phyloP scores from a whole-genome alignment of 2,888 invertebrate genomes.

The Aproaerema taeniolella region DNA sequence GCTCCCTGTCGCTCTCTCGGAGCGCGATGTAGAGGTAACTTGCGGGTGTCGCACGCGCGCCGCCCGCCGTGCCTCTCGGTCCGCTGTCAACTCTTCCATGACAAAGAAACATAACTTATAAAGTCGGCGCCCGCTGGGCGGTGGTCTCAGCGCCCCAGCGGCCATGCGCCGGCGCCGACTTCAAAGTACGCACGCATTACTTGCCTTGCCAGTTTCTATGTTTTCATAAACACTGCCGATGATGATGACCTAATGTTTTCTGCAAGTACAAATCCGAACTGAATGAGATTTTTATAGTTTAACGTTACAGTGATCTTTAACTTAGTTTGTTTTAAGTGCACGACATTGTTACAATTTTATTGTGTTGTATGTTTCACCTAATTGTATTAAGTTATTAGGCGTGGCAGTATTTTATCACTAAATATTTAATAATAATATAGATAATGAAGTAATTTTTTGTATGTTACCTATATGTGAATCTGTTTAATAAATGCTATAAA shows the following conservation, averaged over 20 bases:
- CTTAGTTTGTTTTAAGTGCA: conserved; percentile 73
- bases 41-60: neutral
- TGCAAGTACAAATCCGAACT: conserved; percentile 76
- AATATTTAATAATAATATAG: conserved; percentile 62
- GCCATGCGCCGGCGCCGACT: too few relatives aligned
- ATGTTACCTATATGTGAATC: conserved; percentile 74
- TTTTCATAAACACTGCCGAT: conserved; percentile 68
- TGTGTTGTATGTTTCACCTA: conserved; percentile 74
- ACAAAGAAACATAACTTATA: conserved; percentile 60
- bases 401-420: conserved; percentile 68
- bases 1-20: conserved; percentile 38
- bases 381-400: conserved; percentile 71
- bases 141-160: conserved; percentile 33
- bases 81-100: conserved; percentile 68
- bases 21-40: conserved; percentile 45
- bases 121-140: conserved; percentile 30
- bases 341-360: conserved; percentile 72
- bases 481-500: conserved; percentile 74
- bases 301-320: conserved; percentile 73
- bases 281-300: conserved; percentile 73
- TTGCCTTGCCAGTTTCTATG: conserved; percentile 76
- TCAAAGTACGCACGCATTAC: conserved; percentile 69
- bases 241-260: conserved; percentile 63
- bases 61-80: conserved; percentile 36
- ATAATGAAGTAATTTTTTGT: conserved; percentile 46